Percentiles rank a stretch among this genome's conserved stretches.
These are phyloP conservation scores for Trichonephila clavipes DNA, from an alignment of 1,140 invertebrate genomes.

Conservation along the genomic window DNA sequence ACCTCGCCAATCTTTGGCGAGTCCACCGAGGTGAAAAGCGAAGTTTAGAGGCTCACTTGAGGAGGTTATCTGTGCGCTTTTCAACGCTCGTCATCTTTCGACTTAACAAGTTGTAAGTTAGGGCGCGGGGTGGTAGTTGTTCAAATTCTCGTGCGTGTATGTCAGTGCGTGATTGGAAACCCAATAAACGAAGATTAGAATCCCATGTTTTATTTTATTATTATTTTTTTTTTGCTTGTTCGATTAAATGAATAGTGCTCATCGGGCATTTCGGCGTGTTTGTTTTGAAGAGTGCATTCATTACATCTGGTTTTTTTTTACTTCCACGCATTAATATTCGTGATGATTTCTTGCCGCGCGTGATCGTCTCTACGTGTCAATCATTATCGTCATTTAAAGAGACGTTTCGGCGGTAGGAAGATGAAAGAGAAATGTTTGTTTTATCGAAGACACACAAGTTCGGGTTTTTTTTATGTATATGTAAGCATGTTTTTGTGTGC, in stretches of 20 bases:
- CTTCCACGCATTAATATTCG: slow-evolving; percentile 7
- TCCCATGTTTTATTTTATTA: not conserved
- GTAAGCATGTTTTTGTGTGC: too few relatives aligned
- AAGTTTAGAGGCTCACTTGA: not conserved
- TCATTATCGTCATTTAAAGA: not conserved
- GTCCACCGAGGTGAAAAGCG: slow-evolving; percentile 14
- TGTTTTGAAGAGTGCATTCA: not conserved
- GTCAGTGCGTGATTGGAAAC: not conserved
- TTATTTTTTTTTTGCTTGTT: not conserved
- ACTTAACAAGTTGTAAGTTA: too few relatives aligned
- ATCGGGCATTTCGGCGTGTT: not conserved
- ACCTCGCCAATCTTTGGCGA: not conserved
- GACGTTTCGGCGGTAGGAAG: not conserved
- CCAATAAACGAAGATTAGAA: slow-evolving; percentile 1
- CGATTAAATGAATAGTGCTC: slow-evolving; percentile 14
- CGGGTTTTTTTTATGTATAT: too few relatives aligned
- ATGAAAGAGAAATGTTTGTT: not conserved
- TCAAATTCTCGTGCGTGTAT: not conserved
- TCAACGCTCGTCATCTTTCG: slow-evolving; percentile 8
- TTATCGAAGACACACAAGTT: not conserved
- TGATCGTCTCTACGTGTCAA: not conserved
- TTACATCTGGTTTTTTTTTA: not conserved
- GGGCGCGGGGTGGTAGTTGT: not conserved
- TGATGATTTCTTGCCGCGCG: not conserved
- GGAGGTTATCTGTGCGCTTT: not conserved